These are phyloP conservation scores for Brachionus koreanus DNA, from an alignment of 1,140 invertebrate species.

Conservation along the genomic window DNA sequence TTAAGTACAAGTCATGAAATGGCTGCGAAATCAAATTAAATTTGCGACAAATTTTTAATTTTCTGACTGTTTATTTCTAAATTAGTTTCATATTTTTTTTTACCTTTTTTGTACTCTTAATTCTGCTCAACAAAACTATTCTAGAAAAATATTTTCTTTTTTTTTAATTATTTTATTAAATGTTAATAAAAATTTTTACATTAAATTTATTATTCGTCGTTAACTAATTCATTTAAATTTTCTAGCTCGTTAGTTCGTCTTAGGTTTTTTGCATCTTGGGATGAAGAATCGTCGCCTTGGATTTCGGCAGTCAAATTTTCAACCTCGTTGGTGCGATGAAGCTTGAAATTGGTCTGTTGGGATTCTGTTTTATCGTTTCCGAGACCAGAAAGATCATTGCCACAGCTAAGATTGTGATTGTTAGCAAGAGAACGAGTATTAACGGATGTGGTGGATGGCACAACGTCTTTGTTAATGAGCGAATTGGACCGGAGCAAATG, in stretches of 20 bases:
- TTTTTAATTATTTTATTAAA: not conserved
- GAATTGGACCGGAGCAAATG: not conserved
- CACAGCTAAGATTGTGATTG: not conserved
- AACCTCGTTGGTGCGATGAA: constrained; percentile 5
- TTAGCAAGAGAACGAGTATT: not conserved
- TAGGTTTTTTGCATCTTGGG: not conserved
- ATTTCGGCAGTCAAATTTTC: not conserved
- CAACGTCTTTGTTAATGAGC: not conserved
- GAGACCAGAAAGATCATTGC: not conserved
- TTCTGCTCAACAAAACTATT: too few species aligned
- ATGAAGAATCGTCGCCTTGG: not conserved
- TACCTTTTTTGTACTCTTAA: too few species aligned
- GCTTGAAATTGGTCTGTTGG: not conserved
- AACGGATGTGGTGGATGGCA: too few species aligned
- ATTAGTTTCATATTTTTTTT: too few species aligned
- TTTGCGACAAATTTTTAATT: too few species aligned
- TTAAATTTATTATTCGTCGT: not conserved
- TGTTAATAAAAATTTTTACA: not conserved
- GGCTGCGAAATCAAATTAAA: too few species aligned
- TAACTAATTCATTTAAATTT: constrained; percentile 27
- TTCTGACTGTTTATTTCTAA: too few species aligned
- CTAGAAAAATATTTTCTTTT: too few species aligned
- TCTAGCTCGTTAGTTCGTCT: constrained; percentile 6
- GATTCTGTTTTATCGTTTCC: not conserved
- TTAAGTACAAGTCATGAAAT: too few species aligned